Base-by-base conservation (phyloP, 2,113 vertebrate genomes). In the Fulmarus glacialis region DNA sequence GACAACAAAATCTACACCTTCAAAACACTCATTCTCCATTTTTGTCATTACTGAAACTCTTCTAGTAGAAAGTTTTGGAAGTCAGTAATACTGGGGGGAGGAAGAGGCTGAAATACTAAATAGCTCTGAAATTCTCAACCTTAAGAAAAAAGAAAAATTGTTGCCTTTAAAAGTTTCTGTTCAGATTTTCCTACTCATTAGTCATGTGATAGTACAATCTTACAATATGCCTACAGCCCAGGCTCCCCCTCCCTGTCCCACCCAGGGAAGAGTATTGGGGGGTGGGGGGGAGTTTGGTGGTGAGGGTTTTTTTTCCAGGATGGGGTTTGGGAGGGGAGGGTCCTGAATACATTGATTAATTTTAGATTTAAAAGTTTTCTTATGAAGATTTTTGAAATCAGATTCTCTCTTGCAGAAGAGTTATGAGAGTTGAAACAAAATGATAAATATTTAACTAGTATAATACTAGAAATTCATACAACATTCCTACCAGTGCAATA, bases 101-200 rank as follows among this genome's bases (percentile, higher is more conserved):
- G 26, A 87, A 73, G 34, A 71, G 8, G 42, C 27, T 91, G 43
- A 89, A 82, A 58, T 78, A 73, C 14, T 60, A 67, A 14, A 73
- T 4, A 38, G 34, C 12, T 79, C 34, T 16, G 85, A 56, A 84
- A 60, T 47, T 63, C 23, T 43, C 45, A 63, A 27, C 7, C 29
- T 52, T 24, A 48, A 59, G 30, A 45, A 59, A 55, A 20, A 70
- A 60, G 29, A 50, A 70, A 58, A 95, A 21, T 0, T n/a, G 12
- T 27, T 83, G 73, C 20, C 20, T 94, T 91, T 48, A 11, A 2
- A 88, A 59, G 18, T 66, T 92, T 67, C 71, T 88, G 43, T 68
- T 92, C 92, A 92, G 55, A 95, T 93, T 90, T 96, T 94, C 94
- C 92, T 77, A 56, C 42, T 75, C 62, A 72, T 82, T 80, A 95